Evolutionary conservation across 2,797 vertebrate species (phyloP).

Genomic region (Lepidocolaptes lacrymiger): DNA sequence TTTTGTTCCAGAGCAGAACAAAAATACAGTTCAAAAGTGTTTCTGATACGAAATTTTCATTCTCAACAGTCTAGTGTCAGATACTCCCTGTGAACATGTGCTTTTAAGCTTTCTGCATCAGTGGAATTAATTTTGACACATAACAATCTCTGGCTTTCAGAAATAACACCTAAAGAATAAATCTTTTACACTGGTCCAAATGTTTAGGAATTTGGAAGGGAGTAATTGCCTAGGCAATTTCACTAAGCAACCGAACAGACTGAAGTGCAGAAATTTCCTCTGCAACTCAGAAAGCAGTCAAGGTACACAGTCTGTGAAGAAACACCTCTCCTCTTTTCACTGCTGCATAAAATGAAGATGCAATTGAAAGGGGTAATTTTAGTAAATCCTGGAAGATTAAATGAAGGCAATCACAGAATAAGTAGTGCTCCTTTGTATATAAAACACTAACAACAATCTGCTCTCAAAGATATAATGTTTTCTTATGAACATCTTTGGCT

Average conservation of each 20-base stretch:
- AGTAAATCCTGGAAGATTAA: constrained; percentile 46
- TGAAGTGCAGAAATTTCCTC: not conserved
- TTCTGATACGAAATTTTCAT: constrained; percentile 36
- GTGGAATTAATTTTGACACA: constrained; percentile 7
- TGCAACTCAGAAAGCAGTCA: not conserved
- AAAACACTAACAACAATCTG: not conserved
- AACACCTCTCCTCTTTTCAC: constrained; percentile 5
- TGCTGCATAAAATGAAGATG: constrained; percentile 22
- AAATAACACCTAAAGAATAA: constrained; percentile 20
- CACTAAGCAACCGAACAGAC: not conserved
- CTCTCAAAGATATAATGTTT: constrained; percentile 39
- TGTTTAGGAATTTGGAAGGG: not conserved
- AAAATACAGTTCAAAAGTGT: constrained; percentile 33
- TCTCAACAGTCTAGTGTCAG: not conserved
- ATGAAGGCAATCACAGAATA: constrained; percentile 29
- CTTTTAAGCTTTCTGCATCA: constrained; percentile 23
- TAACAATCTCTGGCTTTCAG: constrained; percentile 6
- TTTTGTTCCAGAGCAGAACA: constrained; percentile 49
- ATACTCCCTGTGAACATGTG: not conserved
- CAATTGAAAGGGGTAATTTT: constrained; percentile 28
- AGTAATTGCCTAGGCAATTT: not conserved
- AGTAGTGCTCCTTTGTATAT: constrained; percentile 22
- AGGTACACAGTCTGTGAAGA: not conserved
- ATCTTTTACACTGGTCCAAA: constrained; percentile 16
- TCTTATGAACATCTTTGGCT: not conserved